Percentiles rank a stretch among this genome's conserved stretches.
phyloP scores from a whole-genome alignment of 2,113 vertebrate genomes.

The Nannobrachium achirus region DNA sequence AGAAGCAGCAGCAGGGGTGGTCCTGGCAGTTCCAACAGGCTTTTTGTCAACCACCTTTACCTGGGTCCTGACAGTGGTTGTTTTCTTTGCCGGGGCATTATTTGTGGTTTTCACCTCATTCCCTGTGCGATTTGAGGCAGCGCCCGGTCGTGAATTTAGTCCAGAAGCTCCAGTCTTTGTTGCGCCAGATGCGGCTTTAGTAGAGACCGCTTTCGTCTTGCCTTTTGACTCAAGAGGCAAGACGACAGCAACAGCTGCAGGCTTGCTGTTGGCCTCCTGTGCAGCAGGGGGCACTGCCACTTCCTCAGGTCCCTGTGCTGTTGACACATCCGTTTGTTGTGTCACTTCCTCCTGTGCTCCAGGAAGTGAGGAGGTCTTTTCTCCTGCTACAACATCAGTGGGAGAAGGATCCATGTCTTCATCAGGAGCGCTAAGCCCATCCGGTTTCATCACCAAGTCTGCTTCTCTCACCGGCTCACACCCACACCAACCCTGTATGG shows the following conservation, averaged over 20 bases:
- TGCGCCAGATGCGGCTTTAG: conserved; percentile 33
- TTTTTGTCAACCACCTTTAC: conserved; percentile 65
- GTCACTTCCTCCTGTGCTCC: conserved; percentile 40
- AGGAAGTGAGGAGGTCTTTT: conserved; percentile 32
- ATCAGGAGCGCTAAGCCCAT: conserved; percentile 71
- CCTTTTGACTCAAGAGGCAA: conserved; percentile 60
- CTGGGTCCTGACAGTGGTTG: conserved; percentile 39
- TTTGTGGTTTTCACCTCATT: conserved; percentile 49
- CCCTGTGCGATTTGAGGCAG: conserved; percentile 29
- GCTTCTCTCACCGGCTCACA: conserved; percentile 10
- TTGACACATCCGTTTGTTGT: conserved; percentile 18
- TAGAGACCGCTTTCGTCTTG: conserved; percentile 51
- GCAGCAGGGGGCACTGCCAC: conserved; percentile 3
- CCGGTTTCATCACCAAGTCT: conserved; percentile 77
- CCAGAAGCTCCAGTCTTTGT: conserved; percentile 44
- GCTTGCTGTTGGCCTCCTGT: conserved; percentile 51
- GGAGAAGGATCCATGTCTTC: conserved; percentile 70
- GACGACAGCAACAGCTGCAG: conserved; percentile 6
- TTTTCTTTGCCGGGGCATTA: conserved; percentile 43
- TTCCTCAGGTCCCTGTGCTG: conserved; percentile 38
- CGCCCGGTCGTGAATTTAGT: conserved; percentile 36
- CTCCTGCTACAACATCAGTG: conserved; percentile 54
- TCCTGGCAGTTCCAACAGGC: conserved; percentile 40
- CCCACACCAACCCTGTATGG: conserved; percentile 5
- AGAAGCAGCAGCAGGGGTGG: conserved; percentile 36